Conservation (phyloP, 2,797 vertebrate species). For the Ceyx erithaca region DNA sequence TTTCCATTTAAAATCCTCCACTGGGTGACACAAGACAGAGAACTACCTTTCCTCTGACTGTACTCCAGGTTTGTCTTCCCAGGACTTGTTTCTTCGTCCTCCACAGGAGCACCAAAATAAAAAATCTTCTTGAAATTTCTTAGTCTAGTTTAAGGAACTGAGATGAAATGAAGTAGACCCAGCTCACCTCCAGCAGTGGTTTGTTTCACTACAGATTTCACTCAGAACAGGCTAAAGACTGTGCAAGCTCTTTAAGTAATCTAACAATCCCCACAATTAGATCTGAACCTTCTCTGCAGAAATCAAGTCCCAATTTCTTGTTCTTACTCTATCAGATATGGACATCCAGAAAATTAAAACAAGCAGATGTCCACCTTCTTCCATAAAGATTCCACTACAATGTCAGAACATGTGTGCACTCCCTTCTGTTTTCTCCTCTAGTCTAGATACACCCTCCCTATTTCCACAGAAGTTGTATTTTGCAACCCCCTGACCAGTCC, state of each 20-base stretch:
- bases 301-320: neutral
- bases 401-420: neutral
- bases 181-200: neutral
- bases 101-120: neutral
- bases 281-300: neutral
- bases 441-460: neutral
- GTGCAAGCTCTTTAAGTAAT: neutral
- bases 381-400: neutral
- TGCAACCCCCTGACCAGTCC: neutral
- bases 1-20: neutral
- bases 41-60: neutral
- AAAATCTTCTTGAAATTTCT: neutral
- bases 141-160: neutral
- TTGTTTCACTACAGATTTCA: neutral
- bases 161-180: neutral
- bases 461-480: neutral
- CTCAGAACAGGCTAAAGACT: neutral
- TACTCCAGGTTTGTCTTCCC: neutral
- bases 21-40: neutral
- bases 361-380: neutral
- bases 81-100: neutral
- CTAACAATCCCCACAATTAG: neutral
- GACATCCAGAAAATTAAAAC: neutral
- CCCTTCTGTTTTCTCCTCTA: neutral
- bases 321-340: neutral